Evolutionary conservation across 2,797 vertebrate genomes (phyloP).

Genomic region (Neopelma chrysocephalum): DNA sequence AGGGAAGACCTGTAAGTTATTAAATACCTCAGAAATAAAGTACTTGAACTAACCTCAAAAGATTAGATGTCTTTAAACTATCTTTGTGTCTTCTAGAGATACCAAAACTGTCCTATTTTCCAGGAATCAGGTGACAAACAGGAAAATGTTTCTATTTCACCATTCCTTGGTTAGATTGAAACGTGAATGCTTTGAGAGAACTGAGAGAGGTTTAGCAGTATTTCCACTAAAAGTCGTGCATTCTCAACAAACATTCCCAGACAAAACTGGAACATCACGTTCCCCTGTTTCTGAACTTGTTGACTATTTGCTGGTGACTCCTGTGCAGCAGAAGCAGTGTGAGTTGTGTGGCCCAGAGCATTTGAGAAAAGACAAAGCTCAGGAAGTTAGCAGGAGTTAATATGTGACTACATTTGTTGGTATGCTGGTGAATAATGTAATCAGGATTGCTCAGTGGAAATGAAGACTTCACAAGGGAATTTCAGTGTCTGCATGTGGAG

Average conservation of each 20-base stretch:
- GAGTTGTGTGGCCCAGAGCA: not conserved
- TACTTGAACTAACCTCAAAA: not conserved
- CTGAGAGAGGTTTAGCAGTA: not conserved
- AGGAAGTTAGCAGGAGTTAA: constrained; percentile 12
- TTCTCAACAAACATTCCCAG: not conserved
- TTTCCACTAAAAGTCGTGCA: not conserved
- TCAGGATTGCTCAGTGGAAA: constrained; percentile 38
- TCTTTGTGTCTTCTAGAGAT: not conserved
- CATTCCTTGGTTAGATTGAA: not conserved
- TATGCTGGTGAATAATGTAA: constrained; percentile 51
- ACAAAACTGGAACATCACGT: not conserved
- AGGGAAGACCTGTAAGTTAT: constrained; percentile 91
- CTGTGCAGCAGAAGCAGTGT: not conserved
- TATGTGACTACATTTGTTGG: constrained; percentile 27
- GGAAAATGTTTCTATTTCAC: not conserved
- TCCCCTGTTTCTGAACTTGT: not conserved
- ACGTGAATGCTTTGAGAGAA: not conserved
- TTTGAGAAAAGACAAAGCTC: not conserved
- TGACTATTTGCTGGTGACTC: not conserved
- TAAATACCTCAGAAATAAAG: not conserved
- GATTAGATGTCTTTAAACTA: not conserved
- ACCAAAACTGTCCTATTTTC: not conserved
- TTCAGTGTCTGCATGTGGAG: constrained; percentile 20
- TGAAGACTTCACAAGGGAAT: constrained; percentile 39
- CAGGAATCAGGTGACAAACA: not conserved